phyloP scores from a whole-genome alignment of 2,113 vertebrate genomes.

The Clarias batrachus region DNA sequence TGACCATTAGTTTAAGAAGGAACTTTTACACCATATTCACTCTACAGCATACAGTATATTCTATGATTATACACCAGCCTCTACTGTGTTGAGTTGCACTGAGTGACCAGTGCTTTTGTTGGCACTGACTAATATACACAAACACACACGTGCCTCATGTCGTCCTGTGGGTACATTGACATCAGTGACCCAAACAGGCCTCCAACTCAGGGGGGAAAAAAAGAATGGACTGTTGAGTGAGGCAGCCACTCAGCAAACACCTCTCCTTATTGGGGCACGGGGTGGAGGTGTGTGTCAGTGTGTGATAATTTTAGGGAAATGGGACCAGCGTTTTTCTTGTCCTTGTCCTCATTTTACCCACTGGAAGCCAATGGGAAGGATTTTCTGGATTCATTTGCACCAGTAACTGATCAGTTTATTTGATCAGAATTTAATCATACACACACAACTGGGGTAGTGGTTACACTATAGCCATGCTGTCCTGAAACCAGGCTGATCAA shows the following conservation, averaged over 20 bases:
- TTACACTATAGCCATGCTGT: background rate
- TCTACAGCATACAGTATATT: background rate
- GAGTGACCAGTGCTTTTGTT: background rate
- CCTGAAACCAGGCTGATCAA: background rate
- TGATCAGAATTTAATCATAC: background rate
- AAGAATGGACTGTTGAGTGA: conserved; percentile 36
- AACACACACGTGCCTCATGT: background rate
- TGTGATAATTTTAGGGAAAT: conserved; percentile 44
- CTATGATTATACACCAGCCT: background rate
- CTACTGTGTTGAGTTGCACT: background rate
- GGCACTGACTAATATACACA: conserved; percentile 1
- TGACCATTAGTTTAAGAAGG: background rate
- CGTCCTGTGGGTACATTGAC: conserved; percentile 9
- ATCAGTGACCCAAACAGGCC: conserved; percentile 30
- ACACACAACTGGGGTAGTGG: background rate
- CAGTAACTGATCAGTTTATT: background rate
- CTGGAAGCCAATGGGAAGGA: background rate
- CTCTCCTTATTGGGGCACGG: conserved; percentile 57
- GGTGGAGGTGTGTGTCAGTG: background rate
- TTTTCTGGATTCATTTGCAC: background rate
- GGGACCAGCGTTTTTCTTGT: conserved; percentile 16
- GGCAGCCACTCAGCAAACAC: conserved; percentile 47
- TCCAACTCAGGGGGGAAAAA: conserved; percentile 9
- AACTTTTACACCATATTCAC: background rate
- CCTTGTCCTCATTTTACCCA: conserved; percentile 14